Percentiles rank a stretch among this genome's conserved stretches.
Conservation (phyloP, 2,113 vertebrate species). For the Gymnobelideus leadbeateri region DNA sequence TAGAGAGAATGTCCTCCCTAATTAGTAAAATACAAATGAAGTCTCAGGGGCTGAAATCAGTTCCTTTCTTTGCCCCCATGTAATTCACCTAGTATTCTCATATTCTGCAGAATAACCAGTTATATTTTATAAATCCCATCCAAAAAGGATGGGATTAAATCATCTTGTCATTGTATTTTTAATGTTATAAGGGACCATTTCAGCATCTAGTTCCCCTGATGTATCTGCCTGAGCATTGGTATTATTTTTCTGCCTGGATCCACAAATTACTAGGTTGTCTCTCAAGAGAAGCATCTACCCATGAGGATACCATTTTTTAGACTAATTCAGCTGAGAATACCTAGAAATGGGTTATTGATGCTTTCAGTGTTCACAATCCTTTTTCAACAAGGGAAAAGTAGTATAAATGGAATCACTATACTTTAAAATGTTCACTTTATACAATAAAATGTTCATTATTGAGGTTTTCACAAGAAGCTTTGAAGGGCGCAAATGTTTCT, state of each 20-base stretch:
- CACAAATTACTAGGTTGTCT: conserved; percentile 38
- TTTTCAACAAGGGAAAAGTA: conserved; percentile 36
- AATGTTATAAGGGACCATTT: neutral
- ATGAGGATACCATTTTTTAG: conserved; percentile 39
- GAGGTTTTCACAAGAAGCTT: conserved; percentile 4
- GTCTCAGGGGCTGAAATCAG: neutral
- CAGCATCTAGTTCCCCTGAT: neutral
- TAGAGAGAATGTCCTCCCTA: neutral
- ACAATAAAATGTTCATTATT: conserved; percentile 4
- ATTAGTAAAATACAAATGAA: neutral
- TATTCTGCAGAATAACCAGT: neutral
- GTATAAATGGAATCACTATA: conserved; percentile 10
- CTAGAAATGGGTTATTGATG: conserved; percentile 33
- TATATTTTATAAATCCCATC: neutral
- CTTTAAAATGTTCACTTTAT: conserved; percentile 4
- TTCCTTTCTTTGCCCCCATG: neutral
- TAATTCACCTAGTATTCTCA: neutral
- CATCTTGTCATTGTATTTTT: conserved; percentile 13
- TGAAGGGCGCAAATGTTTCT: neutral
- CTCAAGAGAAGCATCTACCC: conserved; percentile 24
- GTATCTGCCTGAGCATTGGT: conserved; percentile 14
- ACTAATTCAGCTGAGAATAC: conserved; percentile 35
- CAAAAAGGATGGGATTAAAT: conserved; percentile 17
- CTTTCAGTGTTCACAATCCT: conserved; percentile 22
- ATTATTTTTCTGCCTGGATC: conserved; percentile 36